These are phyloP conservation scores for Psilanteris sp. DNA, from an alignment of 1,140 invertebrate species.

Conservation along the genomic window DNA sequence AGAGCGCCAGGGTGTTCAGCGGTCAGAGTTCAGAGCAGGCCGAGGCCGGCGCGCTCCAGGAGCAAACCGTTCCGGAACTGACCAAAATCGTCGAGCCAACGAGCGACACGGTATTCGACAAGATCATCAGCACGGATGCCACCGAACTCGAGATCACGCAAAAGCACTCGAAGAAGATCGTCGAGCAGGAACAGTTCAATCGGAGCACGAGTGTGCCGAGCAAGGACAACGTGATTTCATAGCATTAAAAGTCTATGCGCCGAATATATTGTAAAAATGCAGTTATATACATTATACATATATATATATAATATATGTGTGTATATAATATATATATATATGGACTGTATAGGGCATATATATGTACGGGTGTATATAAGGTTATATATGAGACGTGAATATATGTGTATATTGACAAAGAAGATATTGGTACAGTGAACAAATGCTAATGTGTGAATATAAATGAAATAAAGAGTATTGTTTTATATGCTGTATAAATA, in stretches of 20 bases:
- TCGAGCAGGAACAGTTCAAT: slow-evolving; percentile 68
- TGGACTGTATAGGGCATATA: slow-evolving; percentile 52
- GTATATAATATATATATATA: slow-evolving; percentile 58
- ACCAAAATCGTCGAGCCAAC: slow-evolving; percentile 63
- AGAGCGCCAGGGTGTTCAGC: slow-evolving; percentile 50
- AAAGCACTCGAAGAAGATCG: slow-evolving; percentile 68
- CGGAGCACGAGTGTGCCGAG: slow-evolving; percentile 56
- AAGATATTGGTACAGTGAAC: slow-evolving; percentile 74
- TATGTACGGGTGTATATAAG: slow-evolving; percentile 58
- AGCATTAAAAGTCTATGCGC: slow-evolving; percentile 72
- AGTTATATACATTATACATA: slow-evolving; percentile 70
- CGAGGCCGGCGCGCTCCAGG: slow-evolving; percentile 18
- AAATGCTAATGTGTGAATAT: slow-evolving; percentile 80
- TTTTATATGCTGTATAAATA: slow-evolving; percentile 81
- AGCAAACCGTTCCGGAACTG: slow-evolving; percentile 46
- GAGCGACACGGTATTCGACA: slow-evolving; percentile 65
- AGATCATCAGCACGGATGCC: slow-evolving; percentile 68
- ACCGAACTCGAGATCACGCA: slow-evolving; percentile 71
- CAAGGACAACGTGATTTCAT: slow-evolving; percentile 70
- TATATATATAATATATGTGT: slow-evolving; percentile 57
- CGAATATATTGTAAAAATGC: slow-evolving; percentile 73
- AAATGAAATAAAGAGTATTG: slow-evolving; percentile 80
- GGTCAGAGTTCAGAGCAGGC: slow-evolving; percentile 40
- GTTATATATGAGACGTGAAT: slow-evolving; percentile 58
- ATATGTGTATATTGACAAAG: slow-evolving; percentile 66